Conservation (phyloP, 2,113 vertebrate genomes). For the Condylura cristata region DNA sequence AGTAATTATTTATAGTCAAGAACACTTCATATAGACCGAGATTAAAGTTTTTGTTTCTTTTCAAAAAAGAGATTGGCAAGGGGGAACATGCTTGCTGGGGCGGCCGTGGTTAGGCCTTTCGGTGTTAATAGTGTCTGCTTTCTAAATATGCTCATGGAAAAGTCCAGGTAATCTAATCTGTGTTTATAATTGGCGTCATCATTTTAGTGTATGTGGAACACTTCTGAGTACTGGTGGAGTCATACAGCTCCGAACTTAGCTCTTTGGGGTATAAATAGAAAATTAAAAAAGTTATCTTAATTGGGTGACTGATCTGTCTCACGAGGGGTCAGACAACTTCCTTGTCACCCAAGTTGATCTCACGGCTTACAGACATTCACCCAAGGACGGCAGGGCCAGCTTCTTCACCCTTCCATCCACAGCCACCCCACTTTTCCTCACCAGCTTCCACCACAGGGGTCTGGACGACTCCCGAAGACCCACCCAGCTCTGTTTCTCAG, state of each 20-base stretch:
- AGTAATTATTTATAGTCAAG: conserved; percentile 6
- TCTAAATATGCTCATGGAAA: background rate
- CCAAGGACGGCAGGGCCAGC: background rate
- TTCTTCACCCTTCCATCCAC: accelerated
- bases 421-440: background rate
- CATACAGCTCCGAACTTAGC: background rate
- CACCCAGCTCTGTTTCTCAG: background rate
- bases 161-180: background rate
- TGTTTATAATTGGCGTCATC: conserved; percentile 13
- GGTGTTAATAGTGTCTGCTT: background rate
- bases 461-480: background rate
- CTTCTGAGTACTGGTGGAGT: background rate
- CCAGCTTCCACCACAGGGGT: background rate
- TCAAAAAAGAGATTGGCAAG: background rate
- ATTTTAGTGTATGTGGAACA: conserved; percentile 38
- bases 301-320: conserved; percentile 49
- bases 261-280: conserved; percentile 63
- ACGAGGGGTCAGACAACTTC: background rate
- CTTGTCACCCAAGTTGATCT: background rate
- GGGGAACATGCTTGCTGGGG: background rate
- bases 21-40: background rate
- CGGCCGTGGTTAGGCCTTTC: background rate
- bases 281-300: conserved; percentile 54
- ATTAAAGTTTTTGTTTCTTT: background rate
- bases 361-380: background rate